Percentiles rank a stretch among this genome's conserved stretches.
phyloP scores from a whole-genome alignment of 2,888 invertebrate species.

The Megaustenia siamemsis region DNA sequence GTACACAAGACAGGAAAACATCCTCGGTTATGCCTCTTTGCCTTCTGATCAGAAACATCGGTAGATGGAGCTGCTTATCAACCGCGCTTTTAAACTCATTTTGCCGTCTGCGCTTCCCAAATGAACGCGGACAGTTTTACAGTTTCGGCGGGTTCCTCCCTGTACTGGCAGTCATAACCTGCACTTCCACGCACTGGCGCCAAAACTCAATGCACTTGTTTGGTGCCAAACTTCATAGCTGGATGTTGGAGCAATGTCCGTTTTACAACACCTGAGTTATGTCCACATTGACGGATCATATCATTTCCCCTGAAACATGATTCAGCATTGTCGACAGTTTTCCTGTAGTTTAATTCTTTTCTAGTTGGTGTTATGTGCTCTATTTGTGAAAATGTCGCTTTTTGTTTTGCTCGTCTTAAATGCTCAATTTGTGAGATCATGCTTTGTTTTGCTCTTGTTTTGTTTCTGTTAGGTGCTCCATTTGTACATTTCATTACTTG shows the following conservation, averaged over 20 bases:
- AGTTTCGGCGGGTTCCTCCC: not conserved
- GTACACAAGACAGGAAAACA: not conserved
- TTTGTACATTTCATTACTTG: no score
- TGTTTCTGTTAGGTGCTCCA: no score
- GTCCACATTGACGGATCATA: not conserved
- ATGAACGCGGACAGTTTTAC: constrained; percentile 36
- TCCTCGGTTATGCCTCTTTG: not conserved
- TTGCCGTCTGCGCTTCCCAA: not conserved
- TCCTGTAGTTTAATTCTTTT: no score
- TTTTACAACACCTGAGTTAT: not conserved
- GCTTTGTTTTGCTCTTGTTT: no score
- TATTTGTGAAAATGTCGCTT: not conserved
- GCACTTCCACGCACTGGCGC: constrained; percentile 1
- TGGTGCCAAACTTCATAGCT: not conserved
- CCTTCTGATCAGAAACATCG: not conserved
- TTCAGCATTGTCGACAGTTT: no score
- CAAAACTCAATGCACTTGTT: not conserved
- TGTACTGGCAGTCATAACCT: not conserved
- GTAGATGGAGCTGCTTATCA: constrained; percentile 11
- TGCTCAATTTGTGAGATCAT: no score
- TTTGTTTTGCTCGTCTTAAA: no score
- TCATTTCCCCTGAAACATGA: no score
- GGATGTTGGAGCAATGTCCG: not conserved
- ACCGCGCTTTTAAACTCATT: not conserved
- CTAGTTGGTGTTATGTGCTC: no score